Base-by-base conservation (phyloP, 2,113 vertebrate species). In the Limnothrissa miodon region DNA sequence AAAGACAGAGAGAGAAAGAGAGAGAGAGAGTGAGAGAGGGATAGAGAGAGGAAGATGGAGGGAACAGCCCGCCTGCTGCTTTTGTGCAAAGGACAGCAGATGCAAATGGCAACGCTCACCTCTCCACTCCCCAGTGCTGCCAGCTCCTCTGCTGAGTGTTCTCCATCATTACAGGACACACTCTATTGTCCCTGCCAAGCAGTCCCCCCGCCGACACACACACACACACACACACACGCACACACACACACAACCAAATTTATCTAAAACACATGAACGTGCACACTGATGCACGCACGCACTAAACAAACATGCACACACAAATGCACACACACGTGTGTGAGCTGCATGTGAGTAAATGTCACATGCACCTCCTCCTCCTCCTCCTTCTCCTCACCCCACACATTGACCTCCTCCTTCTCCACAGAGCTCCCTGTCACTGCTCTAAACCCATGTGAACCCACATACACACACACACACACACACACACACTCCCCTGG, bases 61-160 rank as follows among this genome's bases (percentile, higher is more conserved):
- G 11, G 66, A 74, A 36, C 53, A 62, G 39, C 59, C 51, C 78
- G 42, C 81, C 46, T 11, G 81, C 80, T 39, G 33, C 42, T 81
- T 83, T 56, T 83, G 39, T 42, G 84, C 51, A 92, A 89, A 90
- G 85, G 87, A 90, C 88, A 89, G 85, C 81, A 78, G 83, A 91
- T 88, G 88, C 89, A 91, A 90, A 91, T 89, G 82, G 78, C 62
- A 89, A 80, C 11, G 66, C 59, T 66, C 59, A 29, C 59, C 29
- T 33, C 29, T 33, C 29, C 56, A n/a, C 56, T 59, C 56, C n/a
- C 56, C 29, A 25, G n/a, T 10, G 59, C 59, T 74, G 66, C 66
- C 66, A 74, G 66, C 25, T 33, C 10, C 66, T 25, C n/a, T 74
- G 66, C 86, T 88, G 83, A 83, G 81, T 81, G 79, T 48, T 79